Conservation (phyloP, 2,113 vertebrate genomes). For the Rhea americana region DNA sequence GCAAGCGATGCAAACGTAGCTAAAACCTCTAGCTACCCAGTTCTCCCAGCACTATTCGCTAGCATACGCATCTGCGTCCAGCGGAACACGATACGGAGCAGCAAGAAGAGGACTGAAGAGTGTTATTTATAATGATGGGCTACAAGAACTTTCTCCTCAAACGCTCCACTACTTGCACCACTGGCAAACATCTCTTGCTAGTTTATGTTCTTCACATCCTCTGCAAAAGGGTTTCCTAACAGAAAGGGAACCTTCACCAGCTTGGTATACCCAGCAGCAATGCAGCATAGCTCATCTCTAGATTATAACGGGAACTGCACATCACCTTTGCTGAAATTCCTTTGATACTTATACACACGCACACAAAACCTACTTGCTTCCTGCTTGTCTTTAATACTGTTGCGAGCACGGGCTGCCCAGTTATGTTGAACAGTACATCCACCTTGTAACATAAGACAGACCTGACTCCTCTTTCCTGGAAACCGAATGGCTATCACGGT, state of each 20-base stretch:
- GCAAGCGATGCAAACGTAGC: not conserved
- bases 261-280: not conserved
- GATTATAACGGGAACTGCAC: not conserved
- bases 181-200: not conserved
- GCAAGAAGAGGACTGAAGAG: not conserved
- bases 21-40: not conserved
- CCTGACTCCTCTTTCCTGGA: not conserved
- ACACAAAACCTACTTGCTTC: not conserved
- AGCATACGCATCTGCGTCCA: not conserved
- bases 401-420: not conserved
- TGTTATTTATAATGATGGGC: not conserved
- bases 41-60: not conserved
- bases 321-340: not conserved
- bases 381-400: not conserved
- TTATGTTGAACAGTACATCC: not conserved
- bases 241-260: not conserved
- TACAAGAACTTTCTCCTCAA: not conserved
- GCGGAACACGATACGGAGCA: accelerated
- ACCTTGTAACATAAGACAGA: not conserved
- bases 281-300: not conserved
- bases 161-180: not conserved
- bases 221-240: not conserved
- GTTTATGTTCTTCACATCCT: not conserved
- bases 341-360: not conserved
- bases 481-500: not conserved